These are phyloP conservation scores for Calyptommatus sinebrachiatus DNA, from an alignment of 2,113 vertebrate species.

Conservation along the genomic window DNA sequence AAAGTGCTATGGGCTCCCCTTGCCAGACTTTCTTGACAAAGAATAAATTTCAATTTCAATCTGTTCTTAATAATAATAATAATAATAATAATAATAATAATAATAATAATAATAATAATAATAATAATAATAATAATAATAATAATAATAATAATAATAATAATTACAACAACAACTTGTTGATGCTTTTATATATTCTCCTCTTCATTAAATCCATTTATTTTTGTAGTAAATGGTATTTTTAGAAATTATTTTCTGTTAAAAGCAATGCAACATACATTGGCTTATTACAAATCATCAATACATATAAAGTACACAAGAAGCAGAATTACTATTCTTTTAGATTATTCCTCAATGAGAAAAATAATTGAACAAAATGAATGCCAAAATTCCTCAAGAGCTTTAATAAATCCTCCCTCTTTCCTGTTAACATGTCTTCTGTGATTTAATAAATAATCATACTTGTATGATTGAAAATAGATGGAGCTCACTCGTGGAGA, in stretches of 20 bases:
- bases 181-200: background rate
- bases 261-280: background rate
- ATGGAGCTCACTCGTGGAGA: conserved; percentile 13
- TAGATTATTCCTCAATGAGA: background rate
- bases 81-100: too few relatives aligned
- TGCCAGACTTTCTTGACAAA: too few relatives aligned
- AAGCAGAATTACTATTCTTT: background rate
- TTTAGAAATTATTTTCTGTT: background rate
- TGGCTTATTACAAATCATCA: background rate
- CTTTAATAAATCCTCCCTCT: background rate
- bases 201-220: background rate
- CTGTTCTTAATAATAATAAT: too few relatives aligned
- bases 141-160: too few relatives aligned
- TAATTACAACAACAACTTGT: too few relatives aligned
- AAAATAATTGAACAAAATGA: background rate
- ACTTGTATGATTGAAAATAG: background rate
- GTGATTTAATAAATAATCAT: background rate
- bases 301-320: background rate
- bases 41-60: too few relatives aligned
- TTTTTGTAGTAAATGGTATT: background rate
- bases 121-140: too few relatives aligned
- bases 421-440: background rate
- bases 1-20: too few relatives aligned
- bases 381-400: background rate
- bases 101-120: too few relatives aligned